Evolutionary conservation across 2,113 vertebrate species (phyloP).

Genomic region (Choloepus hoffmanni): DNA sequence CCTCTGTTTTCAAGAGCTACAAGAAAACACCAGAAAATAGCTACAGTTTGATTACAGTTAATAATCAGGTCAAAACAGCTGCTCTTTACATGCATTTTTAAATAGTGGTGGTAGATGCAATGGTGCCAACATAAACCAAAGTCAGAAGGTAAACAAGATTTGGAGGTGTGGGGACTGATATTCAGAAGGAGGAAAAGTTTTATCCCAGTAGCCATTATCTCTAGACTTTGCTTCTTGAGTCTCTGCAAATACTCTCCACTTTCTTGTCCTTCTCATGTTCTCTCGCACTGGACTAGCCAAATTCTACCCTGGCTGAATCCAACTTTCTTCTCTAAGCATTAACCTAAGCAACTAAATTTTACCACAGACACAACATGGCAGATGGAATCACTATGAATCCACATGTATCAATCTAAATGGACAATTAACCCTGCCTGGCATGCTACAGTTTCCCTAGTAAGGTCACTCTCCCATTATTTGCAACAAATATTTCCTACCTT

Average conservation of each 20-base stretch:
- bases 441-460: background rate
- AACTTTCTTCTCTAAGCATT: background rate
- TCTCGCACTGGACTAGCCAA: background rate
- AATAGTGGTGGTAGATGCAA: background rate
- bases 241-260: background rate
- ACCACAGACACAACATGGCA: background rate
- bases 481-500: background rate
- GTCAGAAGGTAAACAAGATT: background rate
- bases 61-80: background rate
- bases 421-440: background rate
- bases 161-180: background rate
- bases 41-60: background rate
- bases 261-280: background rate
- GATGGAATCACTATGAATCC: background rate
- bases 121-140: background rate
- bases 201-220: background rate
- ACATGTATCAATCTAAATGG: background rate
- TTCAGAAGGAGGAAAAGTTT: background rate
- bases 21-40: conserved; percentile 43
- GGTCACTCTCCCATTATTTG: background rate
- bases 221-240: background rate
- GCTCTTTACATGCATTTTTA: background rate
- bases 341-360: background rate
- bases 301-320: background rate
- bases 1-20: conserved; percentile 26